Conservation (phyloP, 2,113 vertebrate species). For the Panurus biarmicus region DNA sequence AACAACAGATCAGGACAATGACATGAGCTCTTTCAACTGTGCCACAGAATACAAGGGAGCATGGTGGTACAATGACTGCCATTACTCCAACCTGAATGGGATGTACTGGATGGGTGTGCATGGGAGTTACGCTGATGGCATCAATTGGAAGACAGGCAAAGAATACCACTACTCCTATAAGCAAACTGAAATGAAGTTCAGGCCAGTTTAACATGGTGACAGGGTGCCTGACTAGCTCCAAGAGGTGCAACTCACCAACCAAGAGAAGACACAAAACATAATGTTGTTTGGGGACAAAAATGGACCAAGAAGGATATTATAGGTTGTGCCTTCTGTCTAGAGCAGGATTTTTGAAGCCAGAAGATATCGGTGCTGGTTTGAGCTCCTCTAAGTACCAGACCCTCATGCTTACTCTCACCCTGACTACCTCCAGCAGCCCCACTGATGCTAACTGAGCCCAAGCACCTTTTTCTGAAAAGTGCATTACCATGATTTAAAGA, state of each 20-base stretch:
- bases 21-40: not conserved
- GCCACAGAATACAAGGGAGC: not conserved
- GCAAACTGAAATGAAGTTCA: conserved; percentile 44
- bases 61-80: conserved; percentile 18
- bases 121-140: not conserved
- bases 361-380: not conserved
- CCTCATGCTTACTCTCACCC: not conserved
- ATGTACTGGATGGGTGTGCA: not conserved
- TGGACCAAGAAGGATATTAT: not conserved
- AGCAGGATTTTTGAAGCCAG: not conserved
- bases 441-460: not conserved
- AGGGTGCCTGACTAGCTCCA: not conserved
- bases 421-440: not conserved
- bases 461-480: not conserved
- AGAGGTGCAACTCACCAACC: not conserved
- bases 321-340: not conserved
- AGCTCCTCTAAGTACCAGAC: not conserved
- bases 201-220: not conserved
- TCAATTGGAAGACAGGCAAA: conserved; percentile 38
- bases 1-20: conserved; percentile 20
- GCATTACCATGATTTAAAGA: not conserved
- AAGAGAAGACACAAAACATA: not conserved
- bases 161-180: conserved; percentile 43
- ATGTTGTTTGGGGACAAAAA: not conserved
- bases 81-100: conserved; percentile 25